A percentile compares a stretch with the other conserved stretches of the same genome.
These are phyloP conservation scores for Globodera ellingtonae DNA, from an alignment of 1,140 invertebrate species.

Conservation along the genomic window DNA sequence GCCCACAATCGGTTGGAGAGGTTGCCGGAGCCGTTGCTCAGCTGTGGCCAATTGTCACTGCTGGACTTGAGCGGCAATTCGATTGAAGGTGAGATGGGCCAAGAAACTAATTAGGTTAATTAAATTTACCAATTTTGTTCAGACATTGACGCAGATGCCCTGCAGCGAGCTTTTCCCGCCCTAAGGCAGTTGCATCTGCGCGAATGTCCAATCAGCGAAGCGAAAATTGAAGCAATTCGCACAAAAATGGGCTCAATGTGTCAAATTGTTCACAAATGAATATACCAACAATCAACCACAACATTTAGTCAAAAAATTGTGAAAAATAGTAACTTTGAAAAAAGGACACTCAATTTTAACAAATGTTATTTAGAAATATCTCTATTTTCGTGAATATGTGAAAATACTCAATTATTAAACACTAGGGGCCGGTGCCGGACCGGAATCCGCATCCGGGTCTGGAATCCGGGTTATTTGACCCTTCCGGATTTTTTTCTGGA, in stretches of 20 bases:
- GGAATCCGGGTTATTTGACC: no score
- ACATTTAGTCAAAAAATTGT: background rate
- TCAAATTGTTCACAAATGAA: constrained; percentile 23
- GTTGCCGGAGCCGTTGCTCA: constrained; percentile 45
- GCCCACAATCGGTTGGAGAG: constrained; percentile 42
- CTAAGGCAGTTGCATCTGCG: constrained; percentile 45
- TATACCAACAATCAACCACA: no score
- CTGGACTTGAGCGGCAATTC: constrained; percentile 51
- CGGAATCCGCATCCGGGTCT: no score
- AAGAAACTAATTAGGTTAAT: constrained; percentile 20
- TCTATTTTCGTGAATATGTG: no score
- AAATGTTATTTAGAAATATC: no score
- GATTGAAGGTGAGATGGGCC: constrained; percentile 42
- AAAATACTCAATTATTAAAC: no score
- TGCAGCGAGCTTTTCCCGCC: constrained; percentile 35
- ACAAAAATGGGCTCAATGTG: constrained; percentile 8
- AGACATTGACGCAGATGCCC: constrained; percentile 43
- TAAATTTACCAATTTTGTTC: constrained; percentile 22
- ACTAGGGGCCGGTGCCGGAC: no score
- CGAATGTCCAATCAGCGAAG: constrained; percentile 35
- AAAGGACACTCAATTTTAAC: no score
- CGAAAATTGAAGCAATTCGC: constrained; percentile 2
- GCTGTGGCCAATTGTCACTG: constrained; percentile 38
- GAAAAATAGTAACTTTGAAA: background rate
- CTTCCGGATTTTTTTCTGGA: no score